Conservation (phyloP, 2,888 invertebrate genomes). For the Drosophila seclusa region DNA sequence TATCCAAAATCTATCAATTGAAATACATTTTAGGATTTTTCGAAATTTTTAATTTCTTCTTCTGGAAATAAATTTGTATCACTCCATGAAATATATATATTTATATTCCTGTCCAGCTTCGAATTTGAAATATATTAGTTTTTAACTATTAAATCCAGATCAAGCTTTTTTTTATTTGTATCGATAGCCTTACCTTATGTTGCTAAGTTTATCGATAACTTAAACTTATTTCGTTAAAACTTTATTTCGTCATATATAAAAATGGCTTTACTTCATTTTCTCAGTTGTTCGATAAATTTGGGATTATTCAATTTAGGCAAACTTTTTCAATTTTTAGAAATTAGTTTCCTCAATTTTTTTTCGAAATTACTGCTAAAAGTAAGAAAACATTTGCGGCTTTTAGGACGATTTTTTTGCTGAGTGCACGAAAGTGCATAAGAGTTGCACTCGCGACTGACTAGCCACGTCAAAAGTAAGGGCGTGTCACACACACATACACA, state of each 20-base stretch:
- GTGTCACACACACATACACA: slow-evolving; percentile 19
- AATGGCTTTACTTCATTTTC: neutral
- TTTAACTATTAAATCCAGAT: too few species aligned
- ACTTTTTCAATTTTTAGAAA: neutral
- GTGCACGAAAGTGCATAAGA: slow-evolving; percentile 11
- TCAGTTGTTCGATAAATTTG: neutral
- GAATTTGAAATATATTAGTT: neutral
- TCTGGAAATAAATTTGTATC: neutral
- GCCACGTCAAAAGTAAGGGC: slow-evolving; percentile 17
- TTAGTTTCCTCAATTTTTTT: neutral
- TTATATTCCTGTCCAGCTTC: neutral
- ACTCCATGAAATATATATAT: neutral
- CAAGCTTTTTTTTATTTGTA: neutral
- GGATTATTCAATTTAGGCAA: neutral
- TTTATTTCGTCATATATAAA: too few species aligned
- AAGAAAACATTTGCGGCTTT: neutral
- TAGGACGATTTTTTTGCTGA: neutral
- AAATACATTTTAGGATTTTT: neutral
- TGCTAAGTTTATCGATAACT: neutral
- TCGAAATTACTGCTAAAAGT: neutral
- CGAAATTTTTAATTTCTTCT: neutral
- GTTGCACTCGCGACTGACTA: slow-evolving; percentile 24
- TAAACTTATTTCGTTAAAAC: too few species aligned
- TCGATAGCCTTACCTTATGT: neutral
- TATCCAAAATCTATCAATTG: neutral